Evolutionary conservation across 2,797 vertebrate genomes (phyloP), one percentile per base, ranked within the genome.

Genomic region (Taenioides sp.): DNA sequence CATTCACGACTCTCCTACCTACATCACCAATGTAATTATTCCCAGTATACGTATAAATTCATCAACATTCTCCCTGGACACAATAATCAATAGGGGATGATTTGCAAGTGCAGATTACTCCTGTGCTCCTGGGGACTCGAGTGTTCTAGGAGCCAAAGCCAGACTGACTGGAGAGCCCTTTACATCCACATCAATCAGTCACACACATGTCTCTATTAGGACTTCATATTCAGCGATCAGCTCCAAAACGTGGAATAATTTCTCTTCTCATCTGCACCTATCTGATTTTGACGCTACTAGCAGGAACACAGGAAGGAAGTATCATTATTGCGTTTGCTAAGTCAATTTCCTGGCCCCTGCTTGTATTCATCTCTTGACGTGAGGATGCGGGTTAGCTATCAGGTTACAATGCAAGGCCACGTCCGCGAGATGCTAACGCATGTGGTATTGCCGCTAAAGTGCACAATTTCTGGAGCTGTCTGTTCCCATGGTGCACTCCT

Each of bases 281-380:
- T 89, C 82, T 84, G 84, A 81, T 78, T 88, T 81, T 85, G 76
- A 87, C 74, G n/a, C 67, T 67, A 65, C 82, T 83, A 80, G 52
- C 61, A 85, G 83, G 81, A 81, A 83, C 79, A 68, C 78, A 84
- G 88, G 89, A 87, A 91, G 89, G 85, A 90, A 88, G 85, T 83
- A 84, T 88, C 83, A 83, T 87, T 84, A 89, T 31, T 80, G 80
- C 2, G 63, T 84, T 84, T 70, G 77, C 80, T 87, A 84, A 84
- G 78, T 86, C 88, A 85, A 88, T 91, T 91, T 91, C 88, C 90
- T 87, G 86, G 67, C 80, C 78, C 76, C 75, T 75, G 84, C 34
- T 75, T 82, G 71, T 74, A 81, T 86, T 74, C 80, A 75, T 90
- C 84, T 82, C 75, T 74, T 84, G 81, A 86, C 91, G 83, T 70